Base-by-base conservation (phyloP, 2,888 invertebrate genomes). In the Andrena fulva region DNA sequence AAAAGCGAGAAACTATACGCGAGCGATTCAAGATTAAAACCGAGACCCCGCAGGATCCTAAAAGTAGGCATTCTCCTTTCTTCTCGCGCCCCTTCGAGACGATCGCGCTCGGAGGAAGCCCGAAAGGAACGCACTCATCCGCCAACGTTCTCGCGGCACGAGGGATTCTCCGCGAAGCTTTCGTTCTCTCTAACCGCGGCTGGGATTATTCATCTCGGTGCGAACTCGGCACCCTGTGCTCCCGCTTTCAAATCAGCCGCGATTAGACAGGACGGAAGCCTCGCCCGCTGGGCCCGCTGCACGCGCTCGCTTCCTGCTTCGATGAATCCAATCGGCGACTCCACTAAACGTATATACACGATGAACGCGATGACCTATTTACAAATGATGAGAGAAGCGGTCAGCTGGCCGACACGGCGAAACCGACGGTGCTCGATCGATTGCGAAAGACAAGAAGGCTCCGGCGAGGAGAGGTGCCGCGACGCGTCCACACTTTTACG, bases 341-440 rank as follows among this genome's bases (percentile, higher is more conserved):
- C 66, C 82, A 81, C 63, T 63, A 35, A 75, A 59, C 72, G 71
- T 82, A 87, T 85, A 66, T 85, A 88, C 80, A 85, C 48, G 75
- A 59, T 82, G 84, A 86, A 70, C 69, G 72, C 73, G 81, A 79
- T 85, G 90, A 88, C 77, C 82, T 91, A 91, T 91, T 86, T 91
- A 91, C 91, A 91, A 82, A 87, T 88, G 90, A 89, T 76, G 78
- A 75, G 80, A 86, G 80, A 87, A 77, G 76, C 78, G 82, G 76
- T 74, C 68, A 42, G 69, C 66, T 76, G 62, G 59, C 75, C 80
- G 77, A 85, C 72, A 77, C 74, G 68, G 77, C 66, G 71, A 78
- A 56, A 70, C 74, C 74, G 80, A 79, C 63, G 12, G 48, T 35
- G 16, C n/a, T 48, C 35, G 24, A 20, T 76, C 72, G 74, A 71